phyloP scores from a whole-genome alignment of 2,113 vertebrate genomes.

The Antechinus flavipes region DNA sequence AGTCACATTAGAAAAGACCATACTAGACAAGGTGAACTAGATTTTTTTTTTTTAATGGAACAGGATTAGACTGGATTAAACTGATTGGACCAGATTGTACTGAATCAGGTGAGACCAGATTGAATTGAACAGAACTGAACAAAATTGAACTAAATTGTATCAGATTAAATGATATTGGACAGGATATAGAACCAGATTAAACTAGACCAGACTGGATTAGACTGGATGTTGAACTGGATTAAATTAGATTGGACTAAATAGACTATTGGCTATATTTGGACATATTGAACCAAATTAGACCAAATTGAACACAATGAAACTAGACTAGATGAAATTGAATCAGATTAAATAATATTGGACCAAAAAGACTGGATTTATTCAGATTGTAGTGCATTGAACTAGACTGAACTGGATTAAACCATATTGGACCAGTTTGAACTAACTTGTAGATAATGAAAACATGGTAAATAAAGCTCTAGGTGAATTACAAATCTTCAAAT shows the following conservation, averaged over 20 bases:
- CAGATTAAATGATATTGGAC: too few relatives aligned
- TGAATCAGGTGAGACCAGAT: too few relatives aligned
- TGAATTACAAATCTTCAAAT: neutral
- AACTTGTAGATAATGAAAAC: neutral
- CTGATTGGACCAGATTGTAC: too few relatives aligned
- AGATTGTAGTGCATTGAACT: too few relatives aligned
- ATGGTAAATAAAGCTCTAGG: too few relatives aligned
- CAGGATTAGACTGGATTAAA: too few relatives aligned
- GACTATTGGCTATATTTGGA: neutral
- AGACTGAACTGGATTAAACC: neutral
- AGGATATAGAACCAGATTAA: neutral
- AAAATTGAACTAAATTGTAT: too few relatives aligned
- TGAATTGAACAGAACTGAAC: too few relatives aligned
- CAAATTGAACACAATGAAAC: too few relatives aligned
- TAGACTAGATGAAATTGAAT: too few relatives aligned
- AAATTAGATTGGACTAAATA: neutral
- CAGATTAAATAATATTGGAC: neutral
- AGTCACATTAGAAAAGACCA: neutral
- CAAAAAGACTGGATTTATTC: neutral
- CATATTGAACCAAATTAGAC: neutral
- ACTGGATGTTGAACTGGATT: neutral
- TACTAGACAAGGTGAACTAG: too few relatives aligned
- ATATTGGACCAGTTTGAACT: neutral
- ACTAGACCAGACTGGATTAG: neutral
- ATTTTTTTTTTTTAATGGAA: too few relatives aligned